phyloP scores from a whole-genome alignment of 2,888 invertebrate species.

The Drosophila histrio region DNA sequence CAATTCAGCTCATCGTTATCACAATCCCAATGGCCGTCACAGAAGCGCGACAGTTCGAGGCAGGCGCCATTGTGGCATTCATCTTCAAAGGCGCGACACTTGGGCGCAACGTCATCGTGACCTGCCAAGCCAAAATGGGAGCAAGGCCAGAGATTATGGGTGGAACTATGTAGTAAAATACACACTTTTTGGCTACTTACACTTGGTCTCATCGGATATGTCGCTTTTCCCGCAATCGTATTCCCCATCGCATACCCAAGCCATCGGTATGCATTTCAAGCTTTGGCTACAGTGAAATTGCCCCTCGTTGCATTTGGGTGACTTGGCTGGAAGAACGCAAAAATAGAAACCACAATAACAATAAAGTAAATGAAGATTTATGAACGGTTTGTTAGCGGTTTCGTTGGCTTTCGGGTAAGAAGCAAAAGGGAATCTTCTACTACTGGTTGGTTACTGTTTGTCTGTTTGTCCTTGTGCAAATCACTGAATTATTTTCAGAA shows the following conservation, averaged over 20 bases:
- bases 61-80: constrained; percentile 86
- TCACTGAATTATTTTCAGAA: constrained; percentile 67
- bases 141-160: constrained; percentile 10
- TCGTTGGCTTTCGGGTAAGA: constrained; percentile 20
- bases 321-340: constrained; percentile 84
- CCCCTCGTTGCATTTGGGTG: constrained; percentile 86
- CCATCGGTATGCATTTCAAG: constrained; percentile 89
- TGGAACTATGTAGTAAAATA: not conserved
- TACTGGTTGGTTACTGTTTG: not conserved
- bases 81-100: constrained; percentile 89
- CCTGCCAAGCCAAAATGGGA: constrained; percentile 80
- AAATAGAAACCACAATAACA: constrained; percentile 56
- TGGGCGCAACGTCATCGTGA: constrained; percentile 85
- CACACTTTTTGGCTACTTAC: constrained; percentile 84
- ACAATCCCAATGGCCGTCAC: constrained; percentile 84
- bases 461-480: constrained; percentile 48
- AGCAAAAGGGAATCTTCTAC: too few relatives aligned
- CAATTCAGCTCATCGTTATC: constrained; percentile 83
- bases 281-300: constrained; percentile 91
- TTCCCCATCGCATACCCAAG: constrained; percentile 92
- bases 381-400: constrained; percentile 68
- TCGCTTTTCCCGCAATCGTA: constrained; percentile 92
- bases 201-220: constrained; percentile 90
- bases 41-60: constrained; percentile 83
- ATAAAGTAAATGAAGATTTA: constrained; percentile 77